These are phyloP conservation scores for Polypterus bichir DNA, from an alignment of 2,113 vertebrate species.

Conservation along the genomic window DNA sequence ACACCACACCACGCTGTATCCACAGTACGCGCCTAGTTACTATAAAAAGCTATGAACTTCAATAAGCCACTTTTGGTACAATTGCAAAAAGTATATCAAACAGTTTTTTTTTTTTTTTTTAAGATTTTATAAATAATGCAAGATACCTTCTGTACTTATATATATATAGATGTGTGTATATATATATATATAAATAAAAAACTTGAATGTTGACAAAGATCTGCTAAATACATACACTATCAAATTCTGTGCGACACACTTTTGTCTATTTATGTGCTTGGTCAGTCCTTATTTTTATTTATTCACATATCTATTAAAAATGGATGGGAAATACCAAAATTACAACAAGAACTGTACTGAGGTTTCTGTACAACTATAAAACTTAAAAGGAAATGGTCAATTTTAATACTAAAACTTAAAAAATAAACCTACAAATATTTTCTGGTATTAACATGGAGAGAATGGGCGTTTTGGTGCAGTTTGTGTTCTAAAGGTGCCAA, in stretches of 20 bases:
- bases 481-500: too few relatives aligned
- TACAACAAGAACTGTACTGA: too few relatives aligned
- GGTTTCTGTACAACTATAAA: too few relatives aligned
- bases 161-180: too few relatives aligned
- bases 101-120: constrained; percentile 46
- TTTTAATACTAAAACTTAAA: too few relatives aligned
- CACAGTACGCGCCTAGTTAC: constrained; percentile 59
- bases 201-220: constrained; percentile 73
- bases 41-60: constrained; percentile 70
- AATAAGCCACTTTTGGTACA: constrained; percentile 99
- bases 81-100: constrained; percentile 92
- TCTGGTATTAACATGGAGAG: too few relatives aligned
- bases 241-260: constrained; percentile 72
- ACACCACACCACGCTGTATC: constrained; percentile 56
- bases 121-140: constrained; percentile 84
- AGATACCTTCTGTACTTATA: constrained; percentile 61
- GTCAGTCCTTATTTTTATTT: constrained; percentile 53
- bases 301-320: too few relatives aligned
- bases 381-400: too few relatives aligned
- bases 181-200: constrained; percentile 58
- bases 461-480: too few relatives aligned
- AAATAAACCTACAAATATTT: too few relatives aligned
- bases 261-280: constrained; percentile 54
- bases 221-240: constrained; percentile 71
- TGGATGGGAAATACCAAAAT: too few relatives aligned